phyloP scores from a whole-genome alignment of 2,113 vertebrate species.

The Gnathonemus longibarbis region DNA sequence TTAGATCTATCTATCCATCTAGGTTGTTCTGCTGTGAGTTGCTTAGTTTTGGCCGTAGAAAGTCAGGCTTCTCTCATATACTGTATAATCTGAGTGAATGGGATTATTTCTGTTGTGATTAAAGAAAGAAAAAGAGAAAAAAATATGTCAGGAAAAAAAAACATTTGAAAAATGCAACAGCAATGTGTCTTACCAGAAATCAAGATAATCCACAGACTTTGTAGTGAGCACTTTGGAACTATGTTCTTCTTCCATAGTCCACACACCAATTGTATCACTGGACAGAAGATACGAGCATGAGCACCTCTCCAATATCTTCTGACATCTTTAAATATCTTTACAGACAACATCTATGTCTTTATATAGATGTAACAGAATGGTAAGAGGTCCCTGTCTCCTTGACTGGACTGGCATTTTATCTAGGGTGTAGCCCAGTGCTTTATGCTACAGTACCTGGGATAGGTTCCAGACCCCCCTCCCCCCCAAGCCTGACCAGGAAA shows the following conservation, averaged over 20 bases:
- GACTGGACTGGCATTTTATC: not conserved
- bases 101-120: not conserved
- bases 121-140: not conserved
- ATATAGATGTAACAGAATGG: not conserved
- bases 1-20: not conserved
- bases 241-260: not conserved
- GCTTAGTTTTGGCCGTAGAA: not conserved
- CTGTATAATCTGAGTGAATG: not conserved
- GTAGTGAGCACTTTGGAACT: not conserved
- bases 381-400: not conserved
- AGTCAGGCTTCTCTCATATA: not conserved
- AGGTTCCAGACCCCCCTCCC: not conserved
- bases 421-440: not conserved
- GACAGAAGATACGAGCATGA: not conserved
- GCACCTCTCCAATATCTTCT: not conserved
- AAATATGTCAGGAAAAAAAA: not conserved
- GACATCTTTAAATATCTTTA: not conserved
- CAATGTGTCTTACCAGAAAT: not conserved
- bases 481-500: not conserved
- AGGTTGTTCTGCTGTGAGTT: not conserved
- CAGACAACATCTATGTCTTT: not conserved
- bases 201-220: not conserved
- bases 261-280: not conserved
- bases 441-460: not conserved
- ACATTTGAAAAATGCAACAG: not conserved